A percentile compares a stretch with the other conserved stretches of the same genome.
Conservation (phyloP, 2,797 vertebrate genomes). For the Rousettus madagascariensis region DNA sequence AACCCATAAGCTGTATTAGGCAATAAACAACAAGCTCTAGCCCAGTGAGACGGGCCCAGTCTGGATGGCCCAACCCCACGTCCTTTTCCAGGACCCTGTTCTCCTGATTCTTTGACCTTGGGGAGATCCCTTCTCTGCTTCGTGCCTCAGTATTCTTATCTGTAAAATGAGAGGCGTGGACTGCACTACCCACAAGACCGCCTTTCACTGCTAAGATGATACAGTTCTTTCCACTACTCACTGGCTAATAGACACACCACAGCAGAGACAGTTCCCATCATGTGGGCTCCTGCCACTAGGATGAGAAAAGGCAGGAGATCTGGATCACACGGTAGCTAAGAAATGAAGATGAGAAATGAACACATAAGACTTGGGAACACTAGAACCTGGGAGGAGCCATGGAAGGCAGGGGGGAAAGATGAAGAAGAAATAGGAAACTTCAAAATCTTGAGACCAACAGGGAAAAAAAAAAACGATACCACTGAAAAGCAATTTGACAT, state of each 20-base stretch:
- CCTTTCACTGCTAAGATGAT: not conserved
- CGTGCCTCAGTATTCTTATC: not conserved
- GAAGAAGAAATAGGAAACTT: not conserved
- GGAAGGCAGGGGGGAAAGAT: not conserved
- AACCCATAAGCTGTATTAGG: not conserved
- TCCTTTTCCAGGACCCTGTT: not conserved
- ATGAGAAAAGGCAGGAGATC: not conserved
- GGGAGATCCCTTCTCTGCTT: not conserved
- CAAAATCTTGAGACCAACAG: not conserved
- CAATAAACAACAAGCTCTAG: conserved; percentile 17
- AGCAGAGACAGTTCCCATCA: not conserved
- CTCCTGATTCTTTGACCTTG: not conserved
- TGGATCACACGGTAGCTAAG: not conserved
- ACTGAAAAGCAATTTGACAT: not conserved
- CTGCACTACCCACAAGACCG: not conserved
- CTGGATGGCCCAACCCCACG: not conserved
- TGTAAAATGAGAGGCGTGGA: not conserved
- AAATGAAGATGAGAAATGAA: not conserved
- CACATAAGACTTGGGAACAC: not conserved
- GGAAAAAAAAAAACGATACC: not conserved
- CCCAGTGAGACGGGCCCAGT: not conserved
- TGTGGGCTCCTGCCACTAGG: not conserved
- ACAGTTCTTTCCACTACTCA: not conserved
- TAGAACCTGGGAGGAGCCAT: not conserved
- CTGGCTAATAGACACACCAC: not conserved